Evolutionary conservation across 1,140 invertebrate genomes (phyloP).

Genomic region (Apis laboriosa): DNA sequence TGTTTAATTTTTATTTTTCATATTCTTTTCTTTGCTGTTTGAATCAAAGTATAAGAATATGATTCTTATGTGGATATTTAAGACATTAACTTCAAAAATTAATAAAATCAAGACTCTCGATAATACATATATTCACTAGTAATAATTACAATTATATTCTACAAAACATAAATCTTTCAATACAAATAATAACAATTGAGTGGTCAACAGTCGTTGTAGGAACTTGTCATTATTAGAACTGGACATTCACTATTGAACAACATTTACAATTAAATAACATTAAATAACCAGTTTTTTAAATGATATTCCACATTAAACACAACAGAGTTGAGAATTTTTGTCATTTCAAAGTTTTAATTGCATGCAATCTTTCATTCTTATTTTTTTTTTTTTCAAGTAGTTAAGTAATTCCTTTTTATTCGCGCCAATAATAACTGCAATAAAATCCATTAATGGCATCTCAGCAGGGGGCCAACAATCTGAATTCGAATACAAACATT

Average conservation of each 20-base stretch:
- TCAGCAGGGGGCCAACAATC: neutral
- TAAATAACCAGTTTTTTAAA: neutral
- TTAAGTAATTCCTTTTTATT: neutral
- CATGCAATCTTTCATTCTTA: neutral
- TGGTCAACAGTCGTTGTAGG: slow-evolving; percentile 25
- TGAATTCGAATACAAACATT: neutral
- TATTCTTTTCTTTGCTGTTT: neutral
- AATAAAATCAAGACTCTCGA: neutral
- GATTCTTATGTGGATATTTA: slow-evolving; percentile 5
- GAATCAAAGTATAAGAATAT: neutral
- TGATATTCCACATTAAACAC: neutral
- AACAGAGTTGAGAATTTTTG: neutral
- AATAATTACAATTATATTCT: slow-evolving; percentile 1
- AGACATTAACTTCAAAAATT: neutral
- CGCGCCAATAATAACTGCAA: neutral
- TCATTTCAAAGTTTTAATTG: neutral
- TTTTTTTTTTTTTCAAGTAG: too few species aligned
- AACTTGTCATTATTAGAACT: slow-evolving; percentile 31
- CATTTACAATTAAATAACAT: slow-evolving; percentile 7
- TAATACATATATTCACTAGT: neutral
- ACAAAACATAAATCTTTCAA: neutral
- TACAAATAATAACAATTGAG: slow-evolving; percentile 3
- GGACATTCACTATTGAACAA: slow-evolving; percentile 11
- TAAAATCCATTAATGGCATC: neutral
- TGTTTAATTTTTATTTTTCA: neutral